Percentiles rank a stretch among this genome's conserved stretches.
These are phyloP conservation scores for Carlito syrichta DNA, from an alignment of 2,113 vertebrate species.

Conservation along the genomic window DNA sequence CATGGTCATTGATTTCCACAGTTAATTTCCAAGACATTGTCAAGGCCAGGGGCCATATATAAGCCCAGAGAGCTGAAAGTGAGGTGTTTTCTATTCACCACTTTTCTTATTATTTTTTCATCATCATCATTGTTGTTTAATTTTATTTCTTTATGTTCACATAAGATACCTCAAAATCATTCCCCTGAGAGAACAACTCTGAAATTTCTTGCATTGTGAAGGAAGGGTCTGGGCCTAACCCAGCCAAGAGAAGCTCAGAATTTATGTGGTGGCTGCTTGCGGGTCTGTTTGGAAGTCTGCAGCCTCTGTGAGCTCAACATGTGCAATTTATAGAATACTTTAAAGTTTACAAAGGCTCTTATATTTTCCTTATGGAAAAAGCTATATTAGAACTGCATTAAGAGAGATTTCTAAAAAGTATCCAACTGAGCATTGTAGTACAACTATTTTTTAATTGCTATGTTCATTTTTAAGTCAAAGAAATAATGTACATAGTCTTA, in stretches of 20 bases:
- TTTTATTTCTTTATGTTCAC: background rate
- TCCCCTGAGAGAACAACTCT: background rate
- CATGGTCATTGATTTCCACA: background rate
- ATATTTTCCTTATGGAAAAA: constrained; percentile 16
- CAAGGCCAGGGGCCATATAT: background rate
- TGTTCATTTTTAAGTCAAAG: background rate
- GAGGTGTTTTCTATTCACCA: background rate
- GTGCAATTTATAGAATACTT: background rate
- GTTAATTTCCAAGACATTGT: background rate
- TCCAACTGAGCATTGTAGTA: background rate
- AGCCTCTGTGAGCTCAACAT: background rate
- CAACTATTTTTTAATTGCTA: background rate
- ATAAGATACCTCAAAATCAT: background rate
- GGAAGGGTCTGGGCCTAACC: background rate
- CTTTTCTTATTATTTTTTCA: background rate
- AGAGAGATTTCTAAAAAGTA: background rate
- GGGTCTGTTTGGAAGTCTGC: background rate
- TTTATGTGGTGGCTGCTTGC: background rate
- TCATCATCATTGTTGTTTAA: background rate
- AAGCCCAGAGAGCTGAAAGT: background rate
- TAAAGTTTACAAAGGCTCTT: background rate
- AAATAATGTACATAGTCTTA: background rate
- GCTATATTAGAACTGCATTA: background rate
- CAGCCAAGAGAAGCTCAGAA: background rate
- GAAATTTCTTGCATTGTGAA: too few relatives aligned